A percentile compares a stretch with the other conserved stretches of the same genome.
Conservation (phyloP, 1,140 invertebrate species). For the Metopolophium dirhodum region DNA sequence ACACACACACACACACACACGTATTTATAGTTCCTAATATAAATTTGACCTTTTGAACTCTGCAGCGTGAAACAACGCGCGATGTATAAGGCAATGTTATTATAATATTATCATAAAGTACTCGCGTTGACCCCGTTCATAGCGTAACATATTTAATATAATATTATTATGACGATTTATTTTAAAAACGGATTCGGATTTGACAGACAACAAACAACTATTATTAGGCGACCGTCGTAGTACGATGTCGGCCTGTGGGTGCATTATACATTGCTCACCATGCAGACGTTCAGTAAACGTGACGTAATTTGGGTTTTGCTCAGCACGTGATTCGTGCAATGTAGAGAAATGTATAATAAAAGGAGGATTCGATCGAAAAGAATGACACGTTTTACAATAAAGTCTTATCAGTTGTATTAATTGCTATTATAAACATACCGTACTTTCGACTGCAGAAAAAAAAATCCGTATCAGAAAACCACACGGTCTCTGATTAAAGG, state of each 20-base stretch:
- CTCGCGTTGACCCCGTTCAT: background rate
- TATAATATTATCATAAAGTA: background rate
- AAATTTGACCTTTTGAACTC: slow-evolving; percentile 6
- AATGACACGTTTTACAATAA: too few species aligned
- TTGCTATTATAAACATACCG: too few species aligned
- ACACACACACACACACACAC: too few species aligned
- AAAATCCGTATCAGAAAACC: too few species aligned
- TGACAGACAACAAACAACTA: background rate
- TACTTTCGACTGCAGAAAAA: too few species aligned
- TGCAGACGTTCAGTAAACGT: background rate
- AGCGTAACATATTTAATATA: background rate
- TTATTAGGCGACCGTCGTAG: background rate
- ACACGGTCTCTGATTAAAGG: too few species aligned
- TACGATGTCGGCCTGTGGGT: background rate
- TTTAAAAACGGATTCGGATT: background rate
- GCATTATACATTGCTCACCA: background rate
- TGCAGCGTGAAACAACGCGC: background rate
- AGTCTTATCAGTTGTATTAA: too few species aligned
- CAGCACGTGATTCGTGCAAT: background rate
- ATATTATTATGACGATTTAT: background rate
- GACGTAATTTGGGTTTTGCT: background rate
- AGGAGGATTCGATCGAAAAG: background rate
- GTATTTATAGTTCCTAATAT: background rate
- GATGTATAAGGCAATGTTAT: background rate
- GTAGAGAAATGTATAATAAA: background rate